Evolutionary conservation across 2,113 vertebrate genomes (phyloP), one percentile per base, ranked within the genome.

Genomic region (Vicugna pacos): DNA sequence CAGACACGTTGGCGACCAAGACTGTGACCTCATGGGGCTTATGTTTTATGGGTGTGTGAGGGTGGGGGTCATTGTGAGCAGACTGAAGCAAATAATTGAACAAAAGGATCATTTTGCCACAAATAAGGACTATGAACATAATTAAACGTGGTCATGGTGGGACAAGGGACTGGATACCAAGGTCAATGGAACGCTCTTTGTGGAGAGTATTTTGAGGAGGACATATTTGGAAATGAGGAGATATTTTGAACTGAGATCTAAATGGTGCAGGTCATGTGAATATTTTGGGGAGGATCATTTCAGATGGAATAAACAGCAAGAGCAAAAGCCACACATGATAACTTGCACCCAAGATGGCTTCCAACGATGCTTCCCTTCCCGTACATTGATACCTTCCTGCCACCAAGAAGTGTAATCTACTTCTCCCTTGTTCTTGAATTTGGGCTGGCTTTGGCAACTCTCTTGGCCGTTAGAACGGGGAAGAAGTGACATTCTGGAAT

Each of bases 351-450:
- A 65, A 87, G 42, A 42, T 3, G 6, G 24, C 60, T 42, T 17
- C 42, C 24, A 26, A 3, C 1, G 58, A n/a, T 38, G 35, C 35
- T 8, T n/a, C 17, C 35, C 13, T 88, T 20, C 6, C 52, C 7
- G 2, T 2, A 6, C 0, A 1, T 6, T 48, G 16, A 17, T 0
- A 3, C 15, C 30, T 77, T 85, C n/a, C 10, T 2, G 5, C 5
- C 12, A 12, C 24, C 1, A 3, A 83, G 70, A 75, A 15, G 17
- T 22, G 1, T 56, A 19, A 69, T 14, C 72, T 48, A 0, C 72
- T 81, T 38, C 62, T 30, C 52, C 35, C 58, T 56, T 13, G 20
- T 73, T 58, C 58, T 58, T 64, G 50, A 50, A 28, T 79, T 64
- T 35, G 28, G 15, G 11, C 22, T 89, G 67, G 54, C 50, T 79